Percentiles rank a stretch among this genome's conserved stretches.
These are phyloP conservation scores for Pantherophis vulpinus DNA, from an alignment of 2,797 vertebrate species.

Conservation along the genomic window DNA sequence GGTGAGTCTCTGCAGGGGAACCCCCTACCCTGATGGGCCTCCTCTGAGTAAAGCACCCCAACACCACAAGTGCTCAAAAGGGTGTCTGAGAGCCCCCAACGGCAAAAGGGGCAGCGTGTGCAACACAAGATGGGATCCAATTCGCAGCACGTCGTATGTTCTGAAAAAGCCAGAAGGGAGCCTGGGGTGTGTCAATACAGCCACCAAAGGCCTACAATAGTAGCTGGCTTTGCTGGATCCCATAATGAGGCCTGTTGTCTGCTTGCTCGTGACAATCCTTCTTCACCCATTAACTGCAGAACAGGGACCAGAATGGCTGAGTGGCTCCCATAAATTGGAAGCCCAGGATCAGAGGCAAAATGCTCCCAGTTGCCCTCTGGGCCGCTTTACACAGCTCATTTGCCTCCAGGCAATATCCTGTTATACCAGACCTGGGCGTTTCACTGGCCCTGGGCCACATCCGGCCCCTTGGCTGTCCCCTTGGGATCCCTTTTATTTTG, in stretches of 20 bases:
- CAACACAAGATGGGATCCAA: neutral
- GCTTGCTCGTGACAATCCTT: neutral
- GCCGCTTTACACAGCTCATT: neutral
- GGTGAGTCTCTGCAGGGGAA: conserved; percentile 30
- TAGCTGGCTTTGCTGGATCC: neutral
- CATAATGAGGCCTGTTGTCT: too few species aligned
- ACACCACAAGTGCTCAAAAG: neutral
- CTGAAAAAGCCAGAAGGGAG: neutral
- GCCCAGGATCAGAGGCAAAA: neutral
- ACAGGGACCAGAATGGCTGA: neutral
- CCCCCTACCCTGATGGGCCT: neutral
- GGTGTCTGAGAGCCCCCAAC: neutral
- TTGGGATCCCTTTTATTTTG: neutral
- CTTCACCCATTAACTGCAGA: neutral
- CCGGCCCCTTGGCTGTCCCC: too few species aligned
- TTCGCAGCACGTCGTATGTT: neutral
- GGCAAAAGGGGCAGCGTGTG: neutral
- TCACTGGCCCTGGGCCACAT: too few species aligned
- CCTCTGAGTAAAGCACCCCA: neutral
- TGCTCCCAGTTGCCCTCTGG: neutral
- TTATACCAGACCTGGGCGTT: neutral
- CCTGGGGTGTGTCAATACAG: neutral
- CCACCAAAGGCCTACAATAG: too few species aligned
- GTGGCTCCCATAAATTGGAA: neutral
- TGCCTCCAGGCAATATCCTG: neutral